A percentile compares a stretch with the other conserved stretches of the same genome.
Evolutionary conservation across 2,888 invertebrate species (phyloP).

Genomic region (Pammene fasciana): DNA sequence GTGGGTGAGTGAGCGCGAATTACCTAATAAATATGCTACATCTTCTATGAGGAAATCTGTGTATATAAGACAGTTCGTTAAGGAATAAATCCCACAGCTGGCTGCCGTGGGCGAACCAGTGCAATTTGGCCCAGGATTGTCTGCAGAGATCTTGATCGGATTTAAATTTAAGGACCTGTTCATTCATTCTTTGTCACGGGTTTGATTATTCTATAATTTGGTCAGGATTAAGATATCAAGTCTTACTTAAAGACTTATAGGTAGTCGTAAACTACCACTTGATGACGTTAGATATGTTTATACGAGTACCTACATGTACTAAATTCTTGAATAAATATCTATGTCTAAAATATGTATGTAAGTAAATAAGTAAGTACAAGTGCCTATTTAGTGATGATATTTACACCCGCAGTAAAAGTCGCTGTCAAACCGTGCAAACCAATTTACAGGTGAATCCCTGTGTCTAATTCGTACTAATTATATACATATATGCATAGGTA

Average conservation of each 20-base stretch:
- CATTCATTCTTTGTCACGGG: constrained; percentile 7
- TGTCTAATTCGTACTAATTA: too few species aligned
- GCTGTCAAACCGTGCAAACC: too few species aligned
- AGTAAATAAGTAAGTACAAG: too few species aligned
- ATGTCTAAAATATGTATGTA: too few species aligned
- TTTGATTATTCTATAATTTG: neutral
- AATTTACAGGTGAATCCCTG: too few species aligned
- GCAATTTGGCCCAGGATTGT: constrained; percentile 47
- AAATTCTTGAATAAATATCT: too few species aligned
- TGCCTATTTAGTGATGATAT: too few species aligned
- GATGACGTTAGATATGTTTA: too few species aligned
- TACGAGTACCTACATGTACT: too few species aligned
- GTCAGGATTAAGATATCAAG: neutral
- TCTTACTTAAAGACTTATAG: neutral
- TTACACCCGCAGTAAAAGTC: too few species aligned
- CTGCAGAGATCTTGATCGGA: constrained; percentile 43
- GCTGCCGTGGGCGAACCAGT: constrained; percentile 59
- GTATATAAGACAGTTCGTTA: constrained; percentile 39
- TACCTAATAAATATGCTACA: neutral
- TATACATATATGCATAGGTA: too few species aligned
- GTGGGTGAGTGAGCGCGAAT: neutral
- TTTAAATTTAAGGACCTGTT: constrained; percentile 27
- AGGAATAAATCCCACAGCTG: constrained; percentile 56
- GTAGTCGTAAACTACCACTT: neutral
- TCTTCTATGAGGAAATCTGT: neutral